A percentile compares a stretch with the other conserved stretches of the same genome.
Conservation (phyloP, 2,888 invertebrate species). For the Drosophila subsilvestris region DNA sequence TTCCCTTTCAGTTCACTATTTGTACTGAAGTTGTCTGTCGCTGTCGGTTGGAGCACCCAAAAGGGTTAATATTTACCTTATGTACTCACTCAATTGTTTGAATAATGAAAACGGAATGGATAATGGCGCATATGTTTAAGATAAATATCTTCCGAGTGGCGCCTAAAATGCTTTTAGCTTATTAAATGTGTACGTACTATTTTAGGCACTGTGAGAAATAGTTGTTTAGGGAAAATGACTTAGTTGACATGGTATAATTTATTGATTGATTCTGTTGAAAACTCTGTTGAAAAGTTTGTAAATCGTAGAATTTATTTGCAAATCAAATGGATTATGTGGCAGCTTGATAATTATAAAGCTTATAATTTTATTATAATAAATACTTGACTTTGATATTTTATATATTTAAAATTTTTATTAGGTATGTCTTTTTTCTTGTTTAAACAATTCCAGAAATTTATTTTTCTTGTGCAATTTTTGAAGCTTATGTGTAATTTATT, state of each 20-base stretch:
- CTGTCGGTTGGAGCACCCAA: conserved; percentile 5
- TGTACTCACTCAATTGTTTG: conserved; percentile 44
- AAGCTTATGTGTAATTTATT: conserved; percentile 9
- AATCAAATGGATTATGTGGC: not conserved
- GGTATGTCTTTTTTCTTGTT: not conserved
- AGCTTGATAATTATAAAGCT: too few relatives aligned
- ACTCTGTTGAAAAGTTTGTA: too few relatives aligned
- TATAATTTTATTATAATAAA: too few relatives aligned
- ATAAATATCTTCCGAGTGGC: conserved; percentile 68
- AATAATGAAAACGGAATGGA: conserved; percentile 57
- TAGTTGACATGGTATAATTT: too few relatives aligned
- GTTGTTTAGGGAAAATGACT: not conserved
- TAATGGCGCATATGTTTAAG: conserved; percentile 71
- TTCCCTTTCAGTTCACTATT: conserved; percentile 24
- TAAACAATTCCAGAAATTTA: not conserved
- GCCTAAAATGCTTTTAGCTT: conserved; percentile 68
- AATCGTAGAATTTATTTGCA: not conserved
- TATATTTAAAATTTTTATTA: not conserved
- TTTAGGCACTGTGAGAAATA: conserved; percentile 46
- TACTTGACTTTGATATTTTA: not conserved
- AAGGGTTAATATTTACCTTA: conserved; percentile 48
- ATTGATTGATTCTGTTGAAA: too few relatives aligned
- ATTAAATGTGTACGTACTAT: conserved; percentile 58
- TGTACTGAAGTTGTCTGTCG: conserved; percentile 42
- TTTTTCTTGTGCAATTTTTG: not conserved